Evolutionary conservation across 2,797 vertebrate genomes (phyloP), one percentile per base, ranked within the genome.

Genomic region (Parotocinclus haroldoi): DNA sequence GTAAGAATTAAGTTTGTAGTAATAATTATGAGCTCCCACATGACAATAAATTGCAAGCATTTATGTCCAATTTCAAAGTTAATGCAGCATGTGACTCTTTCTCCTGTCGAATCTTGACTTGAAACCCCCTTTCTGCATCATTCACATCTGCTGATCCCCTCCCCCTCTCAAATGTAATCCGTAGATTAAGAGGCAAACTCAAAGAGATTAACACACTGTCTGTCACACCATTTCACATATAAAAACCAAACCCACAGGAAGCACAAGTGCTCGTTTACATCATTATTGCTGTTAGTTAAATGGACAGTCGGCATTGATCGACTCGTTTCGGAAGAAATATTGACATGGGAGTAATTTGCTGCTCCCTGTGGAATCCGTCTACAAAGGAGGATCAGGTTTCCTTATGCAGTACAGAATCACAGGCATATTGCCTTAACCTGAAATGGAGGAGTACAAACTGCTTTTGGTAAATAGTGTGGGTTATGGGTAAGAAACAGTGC

Each of bases 91-190:
- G 69, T 40, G 51, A 39, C 27, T 49, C 63, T 62, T 71, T 71
- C 75, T 59, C 68, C 61, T 65, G 58, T 39, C 52, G 58, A 37
- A 67, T 74, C 68, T 57, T 49, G 44, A 46, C 44, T 46, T 27
- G 27, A 42, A 42, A 42, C 10, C 40, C 40, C 10, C 9, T 42
- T 42, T 42, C 48, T 49, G 48, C 48, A 16, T 49, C 13, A n/a
- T 49, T 14, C 48, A 49, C 7, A 49, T 11, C 46, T 49, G 48
- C 48, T 49, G 49, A 39, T 27, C 60, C 50, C 19, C 42, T 45
- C 14, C 48, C 46, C 48, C 40, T n/a, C 8, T 49, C 48, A 3
- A 49, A 16, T 49, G 48, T 14, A 14, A 49, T 49, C 48, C 48
- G 48, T 14, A 9, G 14, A n/a, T 49, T 5, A n/a, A 14, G 13